These are phyloP conservation scores for Erythrocebus patas DNA, from an alignment of 2,113 vertebrate genomes.

Conservation along the genomic window DNA sequence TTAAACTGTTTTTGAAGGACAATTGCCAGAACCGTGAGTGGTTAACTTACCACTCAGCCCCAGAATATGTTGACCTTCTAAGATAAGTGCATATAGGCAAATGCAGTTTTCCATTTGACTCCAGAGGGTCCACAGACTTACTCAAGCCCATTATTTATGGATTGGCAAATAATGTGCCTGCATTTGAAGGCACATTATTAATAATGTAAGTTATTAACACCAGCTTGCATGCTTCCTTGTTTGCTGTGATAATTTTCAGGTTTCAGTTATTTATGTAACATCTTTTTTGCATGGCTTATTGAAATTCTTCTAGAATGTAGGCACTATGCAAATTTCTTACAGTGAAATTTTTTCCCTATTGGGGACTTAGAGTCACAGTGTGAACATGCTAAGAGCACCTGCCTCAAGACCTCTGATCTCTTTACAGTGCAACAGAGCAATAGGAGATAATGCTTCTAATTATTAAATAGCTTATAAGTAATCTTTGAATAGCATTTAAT, in stretches of 20 bases:
- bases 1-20: slow-evolving; percentile 4
- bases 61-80: background rate
- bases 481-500: background rate
- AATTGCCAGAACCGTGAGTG: background rate
- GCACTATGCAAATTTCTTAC: background rate
- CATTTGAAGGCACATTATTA: background rate
- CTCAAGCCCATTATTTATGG: background rate
- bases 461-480: background rate
- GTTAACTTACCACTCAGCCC: slow-evolving; percentile 12
- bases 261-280: background rate
- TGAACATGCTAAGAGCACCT: background rate
- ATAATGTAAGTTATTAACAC: background rate
- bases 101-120: background rate
- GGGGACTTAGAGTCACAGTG: background rate
- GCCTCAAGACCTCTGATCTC: background rate
- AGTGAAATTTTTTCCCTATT: background rate
- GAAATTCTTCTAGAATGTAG: background rate
- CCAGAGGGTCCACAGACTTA: background rate
- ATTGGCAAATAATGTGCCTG: background rate
- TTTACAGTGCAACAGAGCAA: background rate
- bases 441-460: background rate
- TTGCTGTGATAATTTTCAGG: background rate
- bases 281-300: background rate
- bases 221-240: background rate
- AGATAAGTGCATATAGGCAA: background rate